Evolutionary conservation across 2,888 invertebrate genomes (phyloP), one percentile per base, ranked within the genome.

Genomic region (Zhengitettix transpicula): DNA sequence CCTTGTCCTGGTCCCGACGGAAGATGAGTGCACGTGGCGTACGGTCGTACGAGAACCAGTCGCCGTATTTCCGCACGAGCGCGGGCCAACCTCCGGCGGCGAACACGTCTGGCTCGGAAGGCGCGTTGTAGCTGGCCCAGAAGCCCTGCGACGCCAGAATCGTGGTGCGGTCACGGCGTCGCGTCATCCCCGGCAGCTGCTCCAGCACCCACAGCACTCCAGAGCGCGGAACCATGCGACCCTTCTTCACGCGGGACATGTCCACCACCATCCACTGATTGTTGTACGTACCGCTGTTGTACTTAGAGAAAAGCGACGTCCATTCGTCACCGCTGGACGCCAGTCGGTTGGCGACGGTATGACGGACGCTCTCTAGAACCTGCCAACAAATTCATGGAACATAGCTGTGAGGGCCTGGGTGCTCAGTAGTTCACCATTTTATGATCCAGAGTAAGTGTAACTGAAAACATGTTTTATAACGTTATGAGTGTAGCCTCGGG

Each of bases 201-300:
- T 85, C 85, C 9, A 83, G 65, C 12, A 85, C 75, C 76, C 80
- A 81, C 60, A 85, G 74, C 42, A 83, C 71, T 8, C 55, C 55
- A 15, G 51, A 44, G 53, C 53, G 53, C 10, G 56, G 51, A 1
- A n/a, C 56, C 9, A 42, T 17, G 1, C 40, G 42, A 17, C 73
- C 71, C 1, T 80, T 77, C 52, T 67, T 72, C 70, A 85, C 86
- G 66, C 74, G 73, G 17, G 83, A 83, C 72, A 84, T 86, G 72
- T 87, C 83, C 28, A 86, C 77, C 59, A 79, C 73, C 77, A 74
- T 84, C 85, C 85, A 87, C 69, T 87, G 84, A 69, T 87, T 86
- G 70, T 87, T 87, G 73, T 86, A 84, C 44, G 85, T 86, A 62
- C 86, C 86, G 69, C 84, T 84, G 74, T 86, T 86, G 71, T 78